Conservation (phyloP, 2,113 vertebrate genomes). For the Mus pahari region DNA sequence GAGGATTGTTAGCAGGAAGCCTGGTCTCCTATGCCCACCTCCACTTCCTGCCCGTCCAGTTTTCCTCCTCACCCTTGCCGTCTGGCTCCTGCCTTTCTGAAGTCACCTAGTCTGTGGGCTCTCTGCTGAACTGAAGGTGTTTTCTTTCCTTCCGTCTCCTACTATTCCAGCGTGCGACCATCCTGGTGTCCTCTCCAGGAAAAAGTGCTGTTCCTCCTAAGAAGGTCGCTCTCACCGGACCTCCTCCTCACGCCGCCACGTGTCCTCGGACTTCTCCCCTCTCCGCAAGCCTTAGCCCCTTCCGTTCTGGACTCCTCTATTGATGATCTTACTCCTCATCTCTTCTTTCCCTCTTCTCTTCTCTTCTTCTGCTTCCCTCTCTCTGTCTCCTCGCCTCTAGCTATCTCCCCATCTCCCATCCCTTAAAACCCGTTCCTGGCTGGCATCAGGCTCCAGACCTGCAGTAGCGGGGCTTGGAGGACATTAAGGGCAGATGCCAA, state of each 20-base stretch:
- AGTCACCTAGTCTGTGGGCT: not conserved
- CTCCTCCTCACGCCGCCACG: not conserved
- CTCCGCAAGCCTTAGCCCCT: not conserved
- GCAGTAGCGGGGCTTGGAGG: not conserved
- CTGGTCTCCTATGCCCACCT: not conserved
- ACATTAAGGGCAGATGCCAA: too few relatives aligned
- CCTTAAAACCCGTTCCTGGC: not conserved
- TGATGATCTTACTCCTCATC: not conserved
- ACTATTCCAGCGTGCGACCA: not conserved
- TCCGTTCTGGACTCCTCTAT: not conserved
- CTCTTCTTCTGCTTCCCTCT: too few relatives aligned
- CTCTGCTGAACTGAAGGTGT: not conserved
- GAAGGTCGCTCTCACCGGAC: not conserved
- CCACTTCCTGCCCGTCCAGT: not conserved
- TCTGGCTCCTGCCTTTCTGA: not conserved
- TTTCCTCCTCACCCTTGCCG: not conserved
- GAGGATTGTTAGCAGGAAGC: not conserved
- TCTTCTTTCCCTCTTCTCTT: not conserved
- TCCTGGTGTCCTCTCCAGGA: not conserved
- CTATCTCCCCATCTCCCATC: too few relatives aligned
- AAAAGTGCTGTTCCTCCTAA: not conserved
- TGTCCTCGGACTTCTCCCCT: not conserved
- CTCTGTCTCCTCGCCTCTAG: rapidly evolving
- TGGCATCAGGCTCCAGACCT: not conserved
- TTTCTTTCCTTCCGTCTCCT: not conserved